A percentile compares a stretch with the other conserved stretches of the same genome.
Conservation (phyloP, 2,888 invertebrate species). For the Drosophila eohydei region DNA sequence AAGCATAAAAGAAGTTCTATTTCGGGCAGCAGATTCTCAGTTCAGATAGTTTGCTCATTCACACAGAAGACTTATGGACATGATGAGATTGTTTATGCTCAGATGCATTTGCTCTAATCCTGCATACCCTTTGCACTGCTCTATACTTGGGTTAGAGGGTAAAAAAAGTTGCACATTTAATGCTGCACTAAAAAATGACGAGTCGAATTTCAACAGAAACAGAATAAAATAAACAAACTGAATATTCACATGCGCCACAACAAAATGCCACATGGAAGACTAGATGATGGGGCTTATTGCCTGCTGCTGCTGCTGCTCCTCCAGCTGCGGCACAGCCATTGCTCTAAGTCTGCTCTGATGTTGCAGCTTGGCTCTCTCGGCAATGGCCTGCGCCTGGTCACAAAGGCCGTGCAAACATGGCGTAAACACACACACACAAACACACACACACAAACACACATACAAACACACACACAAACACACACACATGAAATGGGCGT, state of each 20-base stretch:
- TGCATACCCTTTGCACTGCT: background rate
- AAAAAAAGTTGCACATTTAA: constrained; percentile 8
- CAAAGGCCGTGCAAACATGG: constrained; percentile 71
- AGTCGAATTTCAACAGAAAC: constrained; percentile 46
- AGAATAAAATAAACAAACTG: constrained; percentile 58
- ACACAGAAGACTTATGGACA: background rate
- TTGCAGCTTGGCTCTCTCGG: constrained; percentile 32
- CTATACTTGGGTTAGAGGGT: background rate
- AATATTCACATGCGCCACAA: constrained; percentile 65
- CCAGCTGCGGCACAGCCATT: constrained; percentile 21
- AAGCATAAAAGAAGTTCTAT: background rate
- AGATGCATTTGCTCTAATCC: background rate
- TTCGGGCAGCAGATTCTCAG: background rate
- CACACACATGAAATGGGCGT: constrained; percentile 21
- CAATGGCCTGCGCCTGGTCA: constrained; percentile 52
- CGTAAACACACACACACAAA: constrained; percentile 32
- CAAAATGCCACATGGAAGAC: constrained; percentile 64
- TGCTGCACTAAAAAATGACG: constrained; percentile 57
- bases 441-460: constrained; percentile 19
- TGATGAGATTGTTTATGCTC: constrained; percentile 7
- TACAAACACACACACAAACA: constrained; percentile 2
- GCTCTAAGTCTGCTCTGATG: constrained; percentile 20
- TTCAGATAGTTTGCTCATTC: background rate
- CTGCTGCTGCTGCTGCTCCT: constrained; percentile 21
- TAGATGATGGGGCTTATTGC: constrained; percentile 13